phyloP scores from a whole-genome alignment of 1,140 invertebrate species.

The Drosophila sucinea region DNA sequence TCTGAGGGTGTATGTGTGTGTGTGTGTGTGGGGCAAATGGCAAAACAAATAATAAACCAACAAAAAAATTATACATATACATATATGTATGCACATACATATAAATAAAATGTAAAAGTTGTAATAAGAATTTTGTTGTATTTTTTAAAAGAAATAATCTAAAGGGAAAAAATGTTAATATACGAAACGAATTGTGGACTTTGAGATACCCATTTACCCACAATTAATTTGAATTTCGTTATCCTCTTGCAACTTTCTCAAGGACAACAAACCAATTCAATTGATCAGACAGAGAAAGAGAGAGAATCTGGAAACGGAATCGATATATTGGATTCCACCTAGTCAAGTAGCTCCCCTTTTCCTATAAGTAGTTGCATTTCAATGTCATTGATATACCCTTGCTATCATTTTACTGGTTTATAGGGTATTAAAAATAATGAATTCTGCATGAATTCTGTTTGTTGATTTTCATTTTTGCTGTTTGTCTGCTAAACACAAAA shows the following conservation, averaged over 20 bases:
- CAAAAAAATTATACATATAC: constrained; percentile 32
- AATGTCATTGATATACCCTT: neutral
- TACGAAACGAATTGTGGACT: neutral
- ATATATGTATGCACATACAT: constrained; percentile 1
- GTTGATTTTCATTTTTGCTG: constrained; percentile 78
- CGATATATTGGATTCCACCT: no score
- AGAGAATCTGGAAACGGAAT: no score
- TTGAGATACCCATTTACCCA: neutral
- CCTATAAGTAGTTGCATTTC: neutral
- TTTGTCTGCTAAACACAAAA: constrained; percentile 79
- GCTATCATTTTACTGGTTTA: neutral
- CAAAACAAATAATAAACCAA: constrained; percentile 77
- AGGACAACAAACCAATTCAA: no score
- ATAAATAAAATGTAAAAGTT: constrained; percentile 72
- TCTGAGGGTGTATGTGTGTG: neutral
- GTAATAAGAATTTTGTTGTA: constrained; percentile 73
- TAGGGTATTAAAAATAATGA: constrained; percentile 11
- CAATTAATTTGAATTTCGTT: no score
- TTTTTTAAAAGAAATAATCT: constrained; percentile 26
- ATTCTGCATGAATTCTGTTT: constrained; percentile 53
- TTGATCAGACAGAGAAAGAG: no score
- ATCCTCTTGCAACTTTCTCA: no score
- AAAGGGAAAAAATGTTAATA: neutral
- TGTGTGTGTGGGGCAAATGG: constrained; percentile 59
- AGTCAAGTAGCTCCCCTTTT: no score